Evolutionary conservation across 2,888 invertebrate species (phyloP), one percentile per base, ranked within the genome.

Genomic region (Hirtodrosophila histrioides): DNA sequence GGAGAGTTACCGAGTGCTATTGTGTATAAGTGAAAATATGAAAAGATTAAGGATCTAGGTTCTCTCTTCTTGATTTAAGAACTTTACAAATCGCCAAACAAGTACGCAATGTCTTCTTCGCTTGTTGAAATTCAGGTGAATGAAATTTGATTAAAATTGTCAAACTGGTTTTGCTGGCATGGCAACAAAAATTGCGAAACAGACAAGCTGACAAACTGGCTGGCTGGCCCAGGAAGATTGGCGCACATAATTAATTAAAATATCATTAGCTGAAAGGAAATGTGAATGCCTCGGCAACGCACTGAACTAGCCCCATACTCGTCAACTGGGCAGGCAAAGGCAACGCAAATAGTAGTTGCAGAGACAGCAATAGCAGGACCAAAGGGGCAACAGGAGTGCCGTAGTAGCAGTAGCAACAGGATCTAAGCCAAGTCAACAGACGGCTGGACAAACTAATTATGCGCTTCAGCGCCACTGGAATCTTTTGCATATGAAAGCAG

Each of bases 401-500:
- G 45, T 41, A 54, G 24, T 36, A 11, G 35, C 24, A 45, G 27
- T 17, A 12, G 23, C 31, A 31, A 50, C 40, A 37, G 69, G 44
- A 49, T 44, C 62, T 23, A 50, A 69, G 50, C 49, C 37, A 36
- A 68, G 49, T 44, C 58, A 50, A 53, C 12, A 51, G 43, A 50
- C 43, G 50, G 60, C 61, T 67, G 67, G 74, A 50, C 71, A 81
- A 81, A 81, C 85, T 81, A 81, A 85, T 81, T 85, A 81, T 81
- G 82, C 74, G 74, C 74, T 75, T 45, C 74, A 67, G 74, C 74
- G 75, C 75, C 62, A 75, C 67, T 62, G 72, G 62, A 79, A 81
- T 85, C 82, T 79, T 81, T 81, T 85, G 80, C 80, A 81, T 81
- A 82, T 81, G 82, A 81, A 81, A 85, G 82, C 81, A 81, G 81